These are phyloP conservation scores for Todiramphus saurophagus DNA, from an alignment of 2,113 vertebrate species.

Conservation along the genomic window DNA sequence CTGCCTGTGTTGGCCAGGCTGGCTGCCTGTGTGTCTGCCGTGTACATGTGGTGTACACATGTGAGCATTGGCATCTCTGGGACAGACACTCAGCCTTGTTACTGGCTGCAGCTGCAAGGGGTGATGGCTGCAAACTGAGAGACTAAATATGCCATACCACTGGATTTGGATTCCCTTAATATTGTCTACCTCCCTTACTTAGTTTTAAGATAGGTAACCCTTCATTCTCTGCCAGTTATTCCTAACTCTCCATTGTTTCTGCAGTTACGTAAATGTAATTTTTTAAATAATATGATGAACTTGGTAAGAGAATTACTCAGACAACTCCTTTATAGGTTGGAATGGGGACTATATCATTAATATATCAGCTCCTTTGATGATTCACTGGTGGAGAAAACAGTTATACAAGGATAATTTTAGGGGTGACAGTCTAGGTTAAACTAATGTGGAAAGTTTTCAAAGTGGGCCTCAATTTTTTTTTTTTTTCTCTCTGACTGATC, in stretches of 20 bases:
- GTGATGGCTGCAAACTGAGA: not conserved
- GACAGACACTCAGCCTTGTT: not conserved
- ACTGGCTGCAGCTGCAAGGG: not conserved
- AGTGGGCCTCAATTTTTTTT: not conserved
- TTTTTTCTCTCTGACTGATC: not conserved
- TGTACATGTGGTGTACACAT: rapidly evolving
- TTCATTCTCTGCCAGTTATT: not conserved
- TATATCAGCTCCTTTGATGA: not conserved
- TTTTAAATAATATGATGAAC: not conserved
- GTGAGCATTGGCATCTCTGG: not conserved
- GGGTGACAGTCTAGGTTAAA: not conserved
- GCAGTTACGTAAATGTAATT: not conserved
- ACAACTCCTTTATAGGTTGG: not conserved
- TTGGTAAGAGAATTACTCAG: not conserved
- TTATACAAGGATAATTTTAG: not conserved
- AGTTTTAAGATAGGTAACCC: not conserved
- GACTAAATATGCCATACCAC: not conserved
- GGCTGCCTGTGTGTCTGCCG: too few species aligned
- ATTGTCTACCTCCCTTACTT: not conserved
- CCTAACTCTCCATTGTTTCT: not conserved
- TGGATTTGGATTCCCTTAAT: not conserved
- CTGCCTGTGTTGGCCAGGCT: not conserved
- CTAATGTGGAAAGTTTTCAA: not conserved
- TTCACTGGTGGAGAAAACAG: not conserved
- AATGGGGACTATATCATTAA: too few species aligned